Percentiles rank a stretch among this genome's conserved stretches.
Conservation (phyloP, 2,888 invertebrate species). For the Cyclophora albipunctata region DNA sequence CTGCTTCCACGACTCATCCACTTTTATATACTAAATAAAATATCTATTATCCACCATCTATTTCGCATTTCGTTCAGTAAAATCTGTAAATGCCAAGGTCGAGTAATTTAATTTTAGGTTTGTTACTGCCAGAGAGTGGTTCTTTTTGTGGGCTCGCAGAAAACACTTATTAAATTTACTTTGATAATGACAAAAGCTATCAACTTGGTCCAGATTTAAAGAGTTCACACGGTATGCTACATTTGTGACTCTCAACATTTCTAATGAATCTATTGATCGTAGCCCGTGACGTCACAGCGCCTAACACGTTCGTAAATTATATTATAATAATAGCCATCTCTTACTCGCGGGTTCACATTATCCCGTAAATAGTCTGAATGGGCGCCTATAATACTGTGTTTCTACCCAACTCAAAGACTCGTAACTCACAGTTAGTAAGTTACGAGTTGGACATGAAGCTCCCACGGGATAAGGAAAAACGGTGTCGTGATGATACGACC, state of each 20-base stretch:
- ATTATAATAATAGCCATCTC: too few relatives aligned
- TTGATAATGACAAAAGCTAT: background rate
- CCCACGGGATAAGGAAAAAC: conserved; percentile 5
- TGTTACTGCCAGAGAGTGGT: conserved; percentile 5
- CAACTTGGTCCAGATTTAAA: too few relatives aligned
- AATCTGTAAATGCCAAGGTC: conserved; percentile 13
- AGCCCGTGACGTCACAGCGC: too few relatives aligned
- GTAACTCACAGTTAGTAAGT: conserved; percentile 12
- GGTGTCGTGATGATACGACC: background rate
- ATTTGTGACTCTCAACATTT: too few relatives aligned
- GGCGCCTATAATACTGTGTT: background rate
- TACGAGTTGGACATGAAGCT: conserved; percentile 8
- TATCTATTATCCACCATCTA: conserved; percentile 11
- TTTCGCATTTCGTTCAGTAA: conserved; percentile 16
- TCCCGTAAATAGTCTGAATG: background rate
- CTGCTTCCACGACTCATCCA: conserved; percentile 2
- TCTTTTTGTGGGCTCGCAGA: conserved; percentile 10
- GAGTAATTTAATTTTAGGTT: conserved; percentile 11
- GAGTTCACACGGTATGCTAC: too few relatives aligned
- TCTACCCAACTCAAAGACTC: conserved; percentile 4
- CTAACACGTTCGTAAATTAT: too few relatives aligned
- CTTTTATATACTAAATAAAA: conserved; percentile 6
- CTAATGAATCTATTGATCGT: too few relatives aligned
- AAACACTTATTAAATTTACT: conserved; percentile 5
- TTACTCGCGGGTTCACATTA: too few relatives aligned